Evolutionary conservation across 2,888 invertebrate species (phyloP), one percentile per base, ranked within the genome.

Genomic region (Temnothorax ravouxi): DNA sequence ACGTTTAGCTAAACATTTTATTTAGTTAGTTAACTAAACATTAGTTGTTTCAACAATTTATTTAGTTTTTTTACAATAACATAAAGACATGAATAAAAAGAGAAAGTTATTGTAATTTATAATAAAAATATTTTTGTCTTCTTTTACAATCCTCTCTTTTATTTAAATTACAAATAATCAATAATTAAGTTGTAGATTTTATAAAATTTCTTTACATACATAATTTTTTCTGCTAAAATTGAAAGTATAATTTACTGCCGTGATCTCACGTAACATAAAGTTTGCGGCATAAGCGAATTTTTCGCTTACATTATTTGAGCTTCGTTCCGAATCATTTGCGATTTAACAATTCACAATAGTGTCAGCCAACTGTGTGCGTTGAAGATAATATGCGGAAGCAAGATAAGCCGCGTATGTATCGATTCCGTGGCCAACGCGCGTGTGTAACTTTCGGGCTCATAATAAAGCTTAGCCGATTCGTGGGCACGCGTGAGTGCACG

Each of bases 381-480:
- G 34, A 34, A 79, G 79, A 79, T 79, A 71, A 71, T 71, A 47
- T 59, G 79, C 56, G 71, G 79, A 79, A 79, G 56, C 71, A 34
- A 62, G 72, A 72, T 77, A 66, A 66, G 61, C 66, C 82, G 82
- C 75, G 75, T 76, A 62, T 64, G 38, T 80, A 69, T 62, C 52
- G 84, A 81, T 84, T 72, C 41, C 29, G 38, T 9, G 13, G 81
- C 18, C 34, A n/a, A 34, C 62, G 72, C 74, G 61, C 50, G 59
- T 54, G 62, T 71, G 50, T 76, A 64, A 82, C 50, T 77, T 69
- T 67, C 81, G 75, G 72, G 76, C 52, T 82, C 71, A 72, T 85
- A 83, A 88, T 84, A 86, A 88, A 83, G 77, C 83, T 67, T 67
- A 74, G 56, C 64, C 83, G 84, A 87, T 79, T 85, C 81, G 86